Conservation (phyloP, 2,797 vertebrate genomes). For the Chrysocyon brachyurus region DNA sequence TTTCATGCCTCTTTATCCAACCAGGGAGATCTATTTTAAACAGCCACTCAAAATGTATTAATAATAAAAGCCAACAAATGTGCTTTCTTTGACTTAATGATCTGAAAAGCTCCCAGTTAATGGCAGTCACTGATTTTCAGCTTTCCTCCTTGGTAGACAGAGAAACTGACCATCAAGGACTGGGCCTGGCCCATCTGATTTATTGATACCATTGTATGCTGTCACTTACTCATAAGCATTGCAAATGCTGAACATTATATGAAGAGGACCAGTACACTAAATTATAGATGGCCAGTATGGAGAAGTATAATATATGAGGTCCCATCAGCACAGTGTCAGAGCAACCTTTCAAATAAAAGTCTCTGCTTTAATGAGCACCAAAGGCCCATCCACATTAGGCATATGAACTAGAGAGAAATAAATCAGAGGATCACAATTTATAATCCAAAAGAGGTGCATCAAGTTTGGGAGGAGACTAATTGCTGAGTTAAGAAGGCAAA, state of each 20-base stretch:
- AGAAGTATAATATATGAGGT: constrained; percentile 62
- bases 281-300: constrained; percentile 67
- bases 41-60: constrained; percentile 59
- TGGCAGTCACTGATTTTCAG: constrained; percentile 49
- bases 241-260: constrained; percentile 76
- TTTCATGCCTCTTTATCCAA: constrained; percentile 9
- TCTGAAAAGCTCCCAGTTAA: constrained; percentile 77
- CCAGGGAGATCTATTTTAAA: constrained; percentile 56
- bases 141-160: constrained; percentile 58
- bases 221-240: constrained; percentile 75
- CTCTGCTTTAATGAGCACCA: constrained; percentile 72
- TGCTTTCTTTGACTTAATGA: constrained; percentile 46
- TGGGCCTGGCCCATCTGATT: constrained; percentile 68
- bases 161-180: constrained; percentile 19
- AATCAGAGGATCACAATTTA: constrained; percentile 73
- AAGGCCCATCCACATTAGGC: constrained; percentile 68
- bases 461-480: constrained; percentile 65
- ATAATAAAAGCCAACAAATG: constrained; percentile 59
- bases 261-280: constrained; percentile 65
- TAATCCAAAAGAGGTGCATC: constrained; percentile 43
- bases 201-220: constrained; percentile 59
- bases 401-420: constrained; percentile 68
- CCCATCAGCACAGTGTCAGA: constrained; percentile 29
- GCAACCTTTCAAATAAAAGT: constrained; percentile 60
- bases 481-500: constrained; percentile 61